Evolutionary conservation across 2,113 vertebrate species (phyloP), one percentile per base, ranked within the genome.

Genomic region (Coreoperca whiteheadi): DNA sequence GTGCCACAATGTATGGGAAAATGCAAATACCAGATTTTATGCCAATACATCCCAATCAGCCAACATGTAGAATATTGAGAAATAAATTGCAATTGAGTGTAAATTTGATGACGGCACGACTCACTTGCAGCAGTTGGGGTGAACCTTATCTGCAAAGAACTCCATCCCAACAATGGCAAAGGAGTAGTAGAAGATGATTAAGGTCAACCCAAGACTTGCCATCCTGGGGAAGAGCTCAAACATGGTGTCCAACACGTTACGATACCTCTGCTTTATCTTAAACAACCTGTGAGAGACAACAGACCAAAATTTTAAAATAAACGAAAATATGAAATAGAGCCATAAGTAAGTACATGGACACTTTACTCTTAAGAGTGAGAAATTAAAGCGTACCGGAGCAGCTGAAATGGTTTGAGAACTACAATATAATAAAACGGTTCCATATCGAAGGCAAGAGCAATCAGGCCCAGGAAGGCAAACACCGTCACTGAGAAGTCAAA

Each of bases 131-230:
- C 98, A 99, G 95, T 99, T 99, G 0, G 97, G 97, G 91, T 96
- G 97, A 82, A 99, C 94, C 25, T 95, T 96, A 0, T 96, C 97
- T 10, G 95, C 97, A 41, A 99, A 99, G 94, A 99, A 98, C 89
- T 99, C 98, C 98, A 99, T 99, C 86, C 98, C 98, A 82, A 99
- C 96, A 5, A 99, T 99, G 91, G 98, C 98, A 80, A 99, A 99
- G 76, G 98, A 99, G 70, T 99, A 99, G 92, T 99, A 99, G 92
- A 99, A 98, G 93, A 97, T 99, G 81, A 99, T 96, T 85, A 99
- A 93, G 1, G 98, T 99, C 87, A 99, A 94, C 32, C 97, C 98
- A 79, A 99, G 96, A 93, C 98, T 99, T 90, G 98, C 98, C 98
- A 99, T 99, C 41, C 98, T 94, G 1, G 98, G 98, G 60, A 99